A percentile compares a stretch with the other conserved stretches of the same genome.
Conservation (phyloP, 2,888 invertebrate species). For the Xestia xanthographa region DNA sequence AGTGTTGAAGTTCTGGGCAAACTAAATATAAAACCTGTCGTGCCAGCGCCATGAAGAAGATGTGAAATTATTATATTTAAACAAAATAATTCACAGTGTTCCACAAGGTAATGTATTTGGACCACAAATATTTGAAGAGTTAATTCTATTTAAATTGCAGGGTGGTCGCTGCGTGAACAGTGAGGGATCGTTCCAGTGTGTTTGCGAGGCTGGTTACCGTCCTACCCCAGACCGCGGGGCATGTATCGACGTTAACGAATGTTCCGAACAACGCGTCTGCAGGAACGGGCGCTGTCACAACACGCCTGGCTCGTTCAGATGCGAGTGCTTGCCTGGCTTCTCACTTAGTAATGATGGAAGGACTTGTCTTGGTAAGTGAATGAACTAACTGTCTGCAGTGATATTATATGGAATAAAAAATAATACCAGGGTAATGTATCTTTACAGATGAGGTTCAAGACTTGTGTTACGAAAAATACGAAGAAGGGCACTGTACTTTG, state of each 20-base stretch:
- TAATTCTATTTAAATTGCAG: slow-evolving; percentile 73
- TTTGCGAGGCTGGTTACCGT: slow-evolving; percentile 95
- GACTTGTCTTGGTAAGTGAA: slow-evolving; percentile 92
- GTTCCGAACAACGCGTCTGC: slow-evolving; percentile 94
- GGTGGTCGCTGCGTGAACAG: slow-evolving; percentile 96
- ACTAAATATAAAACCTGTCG: background rate
- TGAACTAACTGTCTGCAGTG: background rate
- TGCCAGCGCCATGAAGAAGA: background rate
- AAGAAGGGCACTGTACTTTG: slow-evolving; percentile 94
- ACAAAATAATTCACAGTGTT: background rate
- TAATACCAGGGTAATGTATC: slow-evolving; percentile 9
- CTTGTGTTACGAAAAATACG: slow-evolving; percentile 95
- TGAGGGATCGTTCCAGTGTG: slow-evolving; percentile 95
- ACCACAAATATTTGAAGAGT: background rate
- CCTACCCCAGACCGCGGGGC: slow-evolving; percentile 88
- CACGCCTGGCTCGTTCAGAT: slow-evolving; percentile 94
- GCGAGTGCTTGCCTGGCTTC: slow-evolving; percentile 95
- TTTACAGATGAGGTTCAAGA: slow-evolving; percentile 94
- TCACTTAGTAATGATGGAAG: slow-evolving; percentile 94
- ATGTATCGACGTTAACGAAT: slow-evolving; percentile 90
- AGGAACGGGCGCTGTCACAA: slow-evolving; percentile 95
- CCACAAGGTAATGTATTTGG: slow-evolving; percentile 14
- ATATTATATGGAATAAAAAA: background rate
- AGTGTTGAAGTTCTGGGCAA: background rate
- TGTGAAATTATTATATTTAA: background rate